Conservation (phyloP, 1,140 invertebrate genomes). For the Sitobion miscanthi region DNA sequence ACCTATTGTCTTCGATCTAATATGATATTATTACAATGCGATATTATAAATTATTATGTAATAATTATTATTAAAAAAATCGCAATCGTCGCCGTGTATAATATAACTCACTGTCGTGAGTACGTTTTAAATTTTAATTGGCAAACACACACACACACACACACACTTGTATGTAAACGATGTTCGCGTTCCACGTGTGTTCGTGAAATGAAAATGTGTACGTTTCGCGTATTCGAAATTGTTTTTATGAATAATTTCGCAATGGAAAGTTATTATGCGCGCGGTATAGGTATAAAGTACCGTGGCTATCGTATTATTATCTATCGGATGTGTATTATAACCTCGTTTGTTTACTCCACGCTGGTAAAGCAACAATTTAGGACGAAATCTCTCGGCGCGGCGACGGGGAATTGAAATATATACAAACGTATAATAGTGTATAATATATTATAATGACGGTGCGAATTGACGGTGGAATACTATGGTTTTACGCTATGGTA, state of each 20-base stretch:
- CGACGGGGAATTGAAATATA: conserved; percentile 12
- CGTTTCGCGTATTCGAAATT: background rate
- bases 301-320: background rate
- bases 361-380: background rate
- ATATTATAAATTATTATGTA: background rate
- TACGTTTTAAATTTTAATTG: conserved; percentile 2
- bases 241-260: conserved; percentile 32
- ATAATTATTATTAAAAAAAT: background rate
- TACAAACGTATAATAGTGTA: too few species aligned
- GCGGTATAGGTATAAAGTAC: background rate
- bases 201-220: background rate
- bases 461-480: background rate
- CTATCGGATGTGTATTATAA: conserved; percentile 1
- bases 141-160: background rate
- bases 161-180: background rate
- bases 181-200: too few species aligned
- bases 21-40: background rate
- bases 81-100: background rate
- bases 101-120: background rate
- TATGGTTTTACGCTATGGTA: background rate
- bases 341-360: conserved; percentile 32
- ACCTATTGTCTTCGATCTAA: background rate
- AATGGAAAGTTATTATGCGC: conserved; percentile 34
- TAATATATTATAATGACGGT: background rate
- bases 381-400: background rate